phyloP scores from a whole-genome alignment of 2,113 vertebrate genomes.

The Coturnix japonica region DNA sequence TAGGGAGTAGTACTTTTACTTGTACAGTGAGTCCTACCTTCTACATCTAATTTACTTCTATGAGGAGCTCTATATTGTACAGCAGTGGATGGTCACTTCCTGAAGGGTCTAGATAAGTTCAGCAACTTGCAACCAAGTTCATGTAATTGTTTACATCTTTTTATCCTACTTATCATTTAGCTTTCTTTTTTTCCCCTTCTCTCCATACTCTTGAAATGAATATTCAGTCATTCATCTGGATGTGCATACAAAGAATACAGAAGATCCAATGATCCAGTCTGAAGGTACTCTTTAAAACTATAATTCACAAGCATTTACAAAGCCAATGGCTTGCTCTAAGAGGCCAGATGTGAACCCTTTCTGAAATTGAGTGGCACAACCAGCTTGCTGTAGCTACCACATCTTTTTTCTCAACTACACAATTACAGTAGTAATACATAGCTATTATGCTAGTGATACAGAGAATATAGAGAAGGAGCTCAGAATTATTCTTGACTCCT shows the following conservation, averaged over 20 bases:
- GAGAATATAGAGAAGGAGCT: neutral
- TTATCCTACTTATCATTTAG: neutral
- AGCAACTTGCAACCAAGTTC: neutral
- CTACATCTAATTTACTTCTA: neutral
- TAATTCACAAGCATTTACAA: neutral
- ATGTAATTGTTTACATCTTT: neutral
- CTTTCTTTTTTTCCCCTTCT: neutral
- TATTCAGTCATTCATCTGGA: neutral
- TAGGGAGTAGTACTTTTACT: conserved; percentile 9
- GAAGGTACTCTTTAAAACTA: neutral
- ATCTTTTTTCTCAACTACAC: neutral
- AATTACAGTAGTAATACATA: neutral
- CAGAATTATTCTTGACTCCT: neutral
- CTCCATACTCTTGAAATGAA: neutral
- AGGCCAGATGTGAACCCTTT: neutral
- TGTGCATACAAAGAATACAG: neutral
- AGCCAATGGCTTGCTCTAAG: neutral
- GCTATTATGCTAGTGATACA: neutral
- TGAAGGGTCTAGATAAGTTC: neutral
- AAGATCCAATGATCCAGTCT: neutral
- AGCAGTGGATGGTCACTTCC: neutral
- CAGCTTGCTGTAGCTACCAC: neutral
- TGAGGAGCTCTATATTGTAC: neutral
- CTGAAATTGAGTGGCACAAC: neutral
- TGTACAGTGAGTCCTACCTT: neutral